Evolutionary conservation across 2,113 vertebrate genomes (phyloP).

Genomic region (Pachycephala philippinensis): DNA sequence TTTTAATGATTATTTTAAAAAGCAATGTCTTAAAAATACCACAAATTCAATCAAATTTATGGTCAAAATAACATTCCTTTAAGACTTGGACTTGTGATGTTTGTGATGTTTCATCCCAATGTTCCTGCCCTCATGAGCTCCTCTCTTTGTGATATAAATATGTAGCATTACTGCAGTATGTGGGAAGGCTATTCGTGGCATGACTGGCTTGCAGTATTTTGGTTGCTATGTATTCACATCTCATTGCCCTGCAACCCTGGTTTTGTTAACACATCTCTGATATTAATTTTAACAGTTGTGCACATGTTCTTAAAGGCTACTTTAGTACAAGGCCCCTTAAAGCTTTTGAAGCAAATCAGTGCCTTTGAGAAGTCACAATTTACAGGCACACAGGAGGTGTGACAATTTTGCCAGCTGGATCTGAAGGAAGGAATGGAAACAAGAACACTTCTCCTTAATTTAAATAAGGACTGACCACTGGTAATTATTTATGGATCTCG

Average conservation of each 20-base stretch:
- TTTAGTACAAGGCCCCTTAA: conserved; percentile 6
- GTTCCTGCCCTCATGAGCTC: neutral
- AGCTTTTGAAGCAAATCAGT: conserved; percentile 4
- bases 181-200: neutral
- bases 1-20: neutral
- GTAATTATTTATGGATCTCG: neutral
- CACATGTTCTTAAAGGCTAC: neutral
- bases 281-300: neutral
- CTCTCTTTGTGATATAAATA: conserved; percentile 1
- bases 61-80: neutral
- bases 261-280: conserved; percentile 11
- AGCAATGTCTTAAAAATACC: neutral
- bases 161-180: neutral
- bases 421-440: neutral
- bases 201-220: neutral
- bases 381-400: neutral
- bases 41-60: neutral
- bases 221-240: neutral
- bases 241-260: neutral
- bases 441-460: neutral
- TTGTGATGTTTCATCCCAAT: neutral
- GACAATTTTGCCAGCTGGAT: neutral
- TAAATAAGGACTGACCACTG: neutral
- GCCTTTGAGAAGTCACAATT: conserved; percentile 2
- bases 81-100: neutral